Base-by-base conservation (phyloP, 2,888 invertebrate genomes). In the Cremastobaeus sp. region DNA sequence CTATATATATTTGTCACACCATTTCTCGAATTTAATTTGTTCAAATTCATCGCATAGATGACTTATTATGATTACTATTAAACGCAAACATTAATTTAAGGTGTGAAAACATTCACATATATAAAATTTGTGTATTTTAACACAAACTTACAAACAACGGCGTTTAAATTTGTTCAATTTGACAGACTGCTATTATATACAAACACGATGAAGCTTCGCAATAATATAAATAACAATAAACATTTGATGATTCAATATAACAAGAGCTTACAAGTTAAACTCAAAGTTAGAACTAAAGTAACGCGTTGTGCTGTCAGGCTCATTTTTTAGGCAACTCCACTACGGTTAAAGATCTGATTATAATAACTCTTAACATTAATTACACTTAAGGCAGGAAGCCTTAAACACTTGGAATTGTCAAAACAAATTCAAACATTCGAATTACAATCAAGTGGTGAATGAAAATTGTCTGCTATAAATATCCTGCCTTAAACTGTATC, bases 161-260 rank as follows among this genome's bases (percentile, higher is more conserved):
- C 9, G 28, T 37, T 41, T 47, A 28, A 37, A 20, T 32, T 62
- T 30, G 11, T 34, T 34, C 11, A 34, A 20, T 14, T 47, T 17
- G 12, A 52, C 15, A 43, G 37, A 60, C 43, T 43, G 35, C 2
- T 35, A 15, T n/a, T 64, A 64, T 64, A 28, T 64, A 64, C 64
- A 64, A 6, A 41, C 48, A 21, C 55, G 34, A 55, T 21, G 32
- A 39, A 14, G 11, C 9, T 9, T 9, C 34, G 35, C 34, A 3
- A 20, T 25, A 69, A 69, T 69, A 69, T 48, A 48, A 57, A 57
- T 64, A 64, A 48, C 52, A 59, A 59, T 59, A 68, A 68, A 68
- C 39, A 45, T 59, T 45, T 59, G 41, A 52, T 11, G 37, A 60
- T 57, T 52, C 17, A 45, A 47, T 69, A 25, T 5, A 68, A 68